Base-by-base conservation (phyloP, 2,888 invertebrate genomes). In the Ophioninae sp. region DNA sequence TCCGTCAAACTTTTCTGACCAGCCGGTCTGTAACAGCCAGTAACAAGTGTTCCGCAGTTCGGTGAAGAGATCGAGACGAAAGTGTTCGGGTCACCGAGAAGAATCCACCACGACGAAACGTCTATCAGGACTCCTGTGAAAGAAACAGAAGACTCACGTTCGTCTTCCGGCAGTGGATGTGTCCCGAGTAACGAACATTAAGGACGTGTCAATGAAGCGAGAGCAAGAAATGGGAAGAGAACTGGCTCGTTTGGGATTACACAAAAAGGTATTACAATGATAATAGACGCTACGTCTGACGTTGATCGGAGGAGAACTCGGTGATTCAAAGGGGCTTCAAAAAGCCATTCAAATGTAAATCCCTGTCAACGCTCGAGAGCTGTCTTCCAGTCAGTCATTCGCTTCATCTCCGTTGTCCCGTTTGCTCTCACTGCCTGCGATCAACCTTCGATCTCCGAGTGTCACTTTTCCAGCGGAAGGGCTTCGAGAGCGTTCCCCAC, bases 291-390 rank as follows among this genome's bases (percentile, higher is more conserved):
- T 87, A 89, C 89, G 90, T 91, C 91, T 88, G 87, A 84, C 84
- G 85, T 85, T 88, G 89, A 90, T 91, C 89, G 89, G 88, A 87
- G 58, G 22, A 44, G 30, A 39, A 85, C 86, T 86, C 86, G 81
- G 59, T 79, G 83, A 68, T 67, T 83, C 85, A 83, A 81, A 83
- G 80, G 78, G 73, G 51, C 51, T 59, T 71, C 61, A 7, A 74
- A 67, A 86, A 78, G 79, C 88, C 87, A 91, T 92, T 92, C 91
- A 89, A 88, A 91, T 91, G 91, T 90, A 91, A 92, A 92, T 92
- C 85, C 88, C 88, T 89, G 90, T 91, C 91, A 91, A 91, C 91
- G 90, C 89, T 67, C 79, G 88, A 89, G 88, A 89, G 87, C 85
- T 85, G 76, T 75, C 65, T 79, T 83, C 56, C 51, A 56, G 37